phyloP scores from a whole-genome alignment of 2,797 vertebrate genomes.

The Epinephelus awoara region DNA sequence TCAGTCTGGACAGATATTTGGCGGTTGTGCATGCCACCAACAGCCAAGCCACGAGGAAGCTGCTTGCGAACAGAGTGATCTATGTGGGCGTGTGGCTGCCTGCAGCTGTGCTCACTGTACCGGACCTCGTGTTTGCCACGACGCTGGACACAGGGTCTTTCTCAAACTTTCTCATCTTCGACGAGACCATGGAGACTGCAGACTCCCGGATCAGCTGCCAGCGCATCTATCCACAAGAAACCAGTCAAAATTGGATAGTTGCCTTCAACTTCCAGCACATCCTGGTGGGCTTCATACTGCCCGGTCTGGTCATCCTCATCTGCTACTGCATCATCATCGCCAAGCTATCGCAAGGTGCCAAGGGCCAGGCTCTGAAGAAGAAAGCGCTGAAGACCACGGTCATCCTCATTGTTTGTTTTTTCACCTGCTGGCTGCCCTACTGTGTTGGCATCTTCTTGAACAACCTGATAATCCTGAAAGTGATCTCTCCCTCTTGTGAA shows the following conservation, averaged over 20 bases:
- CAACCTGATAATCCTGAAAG: constrained; percentile 88
- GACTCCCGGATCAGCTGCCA: constrained; percentile 87
- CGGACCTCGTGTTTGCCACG: constrained; percentile 93
- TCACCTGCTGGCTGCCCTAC: constrained; percentile 97
- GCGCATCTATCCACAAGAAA: constrained; percentile 88
- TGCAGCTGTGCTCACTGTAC: constrained; percentile 92
- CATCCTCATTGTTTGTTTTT: constrained; percentile 96
- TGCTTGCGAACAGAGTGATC: constrained; percentile 92
- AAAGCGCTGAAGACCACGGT: constrained; percentile 97
- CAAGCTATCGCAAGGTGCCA: constrained; percentile 90
- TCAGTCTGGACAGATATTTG: constrained; percentile 96
- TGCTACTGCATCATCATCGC: constrained; percentile 98
- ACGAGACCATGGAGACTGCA: not conserved
- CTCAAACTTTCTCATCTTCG: constrained; percentile 28
- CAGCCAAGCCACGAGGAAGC: constrained; percentile 91
- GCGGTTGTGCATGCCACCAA: constrained; percentile 97
- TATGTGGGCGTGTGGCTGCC: constrained; percentile 97
- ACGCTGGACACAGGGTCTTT: constrained; percentile 55
- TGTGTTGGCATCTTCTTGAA: constrained; percentile 92
- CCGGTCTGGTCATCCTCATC: constrained; percentile 93
- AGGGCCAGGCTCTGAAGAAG: constrained; percentile 92
- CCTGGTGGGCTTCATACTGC: constrained; percentile 93
- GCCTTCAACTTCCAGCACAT: constrained; percentile 95
- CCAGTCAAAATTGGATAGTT: constrained; percentile 84
- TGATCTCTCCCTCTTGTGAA: constrained; percentile 86